Evolutionary conservation across 2,113 vertebrate species (phyloP).

Genomic region (Dipodomys stephensi): DNA sequence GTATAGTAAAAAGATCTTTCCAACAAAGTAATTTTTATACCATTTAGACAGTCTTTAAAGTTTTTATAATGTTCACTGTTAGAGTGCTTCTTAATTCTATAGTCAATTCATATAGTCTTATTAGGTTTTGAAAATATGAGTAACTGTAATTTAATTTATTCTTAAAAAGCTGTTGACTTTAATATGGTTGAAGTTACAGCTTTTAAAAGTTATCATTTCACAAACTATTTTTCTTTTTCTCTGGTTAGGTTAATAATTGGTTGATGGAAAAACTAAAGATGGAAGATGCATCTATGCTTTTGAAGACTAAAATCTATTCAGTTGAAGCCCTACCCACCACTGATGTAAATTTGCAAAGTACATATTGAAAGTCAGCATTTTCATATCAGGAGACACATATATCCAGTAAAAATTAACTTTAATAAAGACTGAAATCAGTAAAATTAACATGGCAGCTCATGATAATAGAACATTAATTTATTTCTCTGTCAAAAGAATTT

Average conservation of each 20-base stretch:
- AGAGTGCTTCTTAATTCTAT: neutral
- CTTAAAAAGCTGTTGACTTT: constrained; percentile 41
- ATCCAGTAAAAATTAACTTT: constrained; percentile 57
- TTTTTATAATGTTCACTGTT: constrained; percentile 6
- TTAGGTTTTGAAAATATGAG: constrained; percentile 37
- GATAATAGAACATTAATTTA: neutral
- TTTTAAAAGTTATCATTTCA: constrained; percentile 23
- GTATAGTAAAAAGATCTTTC: neutral
- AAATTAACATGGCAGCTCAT: constrained; percentile 13
- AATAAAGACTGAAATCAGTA: constrained; percentile 60
- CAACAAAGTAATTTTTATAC: constrained; percentile 14
- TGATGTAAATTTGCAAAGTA: constrained; percentile 63
- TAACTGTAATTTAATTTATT: constrained; percentile 1
- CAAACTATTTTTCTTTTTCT: constrained; percentile 63
- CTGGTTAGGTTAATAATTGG: constrained; percentile 85
- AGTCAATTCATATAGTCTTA: neutral
- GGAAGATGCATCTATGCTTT: constrained; percentile 78
- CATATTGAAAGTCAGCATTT: constrained; percentile 69
- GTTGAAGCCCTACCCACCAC: constrained; percentile 45
- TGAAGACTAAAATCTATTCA: constrained; percentile 88
- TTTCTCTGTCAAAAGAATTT: too few species aligned
- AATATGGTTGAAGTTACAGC: neutral
- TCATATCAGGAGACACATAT: constrained; percentile 3
- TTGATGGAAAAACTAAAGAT: constrained; percentile 85
- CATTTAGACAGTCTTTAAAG: constrained; percentile 21